A percentile compares a stretch with the other conserved stretches of the same genome.
Evolutionary conservation across 2,797 vertebrate species (phyloP).

Genomic region (Dallia pectoralis): DNA sequence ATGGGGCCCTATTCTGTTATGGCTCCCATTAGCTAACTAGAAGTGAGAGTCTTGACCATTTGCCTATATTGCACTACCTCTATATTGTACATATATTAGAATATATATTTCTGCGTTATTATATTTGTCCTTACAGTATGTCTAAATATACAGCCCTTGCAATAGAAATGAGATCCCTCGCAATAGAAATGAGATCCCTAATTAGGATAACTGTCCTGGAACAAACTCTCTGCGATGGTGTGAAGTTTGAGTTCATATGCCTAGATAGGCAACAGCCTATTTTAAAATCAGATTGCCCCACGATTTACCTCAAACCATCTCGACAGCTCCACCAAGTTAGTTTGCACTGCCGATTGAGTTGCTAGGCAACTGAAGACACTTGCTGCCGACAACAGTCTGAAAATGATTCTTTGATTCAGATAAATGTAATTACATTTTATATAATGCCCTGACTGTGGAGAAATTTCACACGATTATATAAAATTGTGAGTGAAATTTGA

Average conservation of each 20-base stretch:
- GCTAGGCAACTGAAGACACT: constrained; percentile 86
- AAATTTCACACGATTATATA: constrained; percentile 55
- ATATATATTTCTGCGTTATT: too few relatives aligned
- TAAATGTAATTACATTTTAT: constrained; percentile 65
- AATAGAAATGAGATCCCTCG: background rate
- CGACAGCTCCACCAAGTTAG: constrained; percentile 70
- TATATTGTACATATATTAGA: too few relatives aligned
- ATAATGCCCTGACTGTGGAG: constrained; percentile 60
- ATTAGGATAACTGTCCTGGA: constrained; percentile 54
- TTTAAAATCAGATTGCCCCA: constrained; percentile 81
- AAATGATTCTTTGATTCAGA: constrained; percentile 79
- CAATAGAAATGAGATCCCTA: constrained; percentile 31
- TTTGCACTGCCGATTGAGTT: constrained; percentile 75
- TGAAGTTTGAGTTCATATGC: constrained; percentile 73
- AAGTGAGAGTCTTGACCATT: too few relatives aligned
- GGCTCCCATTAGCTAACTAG: background rate
- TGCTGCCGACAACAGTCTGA: constrained; percentile 74
- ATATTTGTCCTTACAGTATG: too few relatives aligned
- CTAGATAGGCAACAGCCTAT: constrained; percentile 69
- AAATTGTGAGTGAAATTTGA: constrained; percentile 54
- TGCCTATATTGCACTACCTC: too few relatives aligned
- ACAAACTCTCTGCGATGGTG: constrained; percentile 54
- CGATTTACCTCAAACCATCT: constrained; percentile 80
- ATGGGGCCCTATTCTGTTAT: background rate
- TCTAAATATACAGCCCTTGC: too few relatives aligned